Evolutionary conservation across 2,797 vertebrate genomes (phyloP), one percentile per base, ranked within the genome.

Genomic region (Acanthurus leucopareius): DNA sequence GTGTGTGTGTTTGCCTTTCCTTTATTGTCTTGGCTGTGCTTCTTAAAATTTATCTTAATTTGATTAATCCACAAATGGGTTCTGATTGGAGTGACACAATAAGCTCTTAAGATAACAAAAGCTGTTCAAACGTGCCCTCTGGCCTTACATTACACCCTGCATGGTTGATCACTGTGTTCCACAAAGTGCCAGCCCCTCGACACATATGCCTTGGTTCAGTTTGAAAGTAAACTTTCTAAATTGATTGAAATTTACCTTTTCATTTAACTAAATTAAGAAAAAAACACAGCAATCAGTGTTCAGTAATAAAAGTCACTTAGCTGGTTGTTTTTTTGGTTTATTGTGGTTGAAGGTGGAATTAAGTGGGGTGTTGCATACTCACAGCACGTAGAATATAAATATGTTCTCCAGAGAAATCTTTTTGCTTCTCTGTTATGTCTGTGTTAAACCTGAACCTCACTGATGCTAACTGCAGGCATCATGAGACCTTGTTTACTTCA

Each of bases 21-120:
- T 66, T 68, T 35, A 5, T 68, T 59, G 7, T 59, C 22, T 32
- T 17, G 5, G 16, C 44, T 58, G 40, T 48, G 6, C 20, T 68
- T 22, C 19, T 57, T 68, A 35, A 17, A 32, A 22, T 44, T 64
- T 42, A 13, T 40, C n/a, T 13, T 63, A 45, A 72, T 28, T 42
- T 74, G 15, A 17, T 40, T 32, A 56, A 42, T 68, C 49, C 38
- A 67, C 49, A 78, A 35, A 10, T 35, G 28, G 7, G 49, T 40
- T 54, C 22, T 47, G 47, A 59, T 52, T 2, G 7, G 79, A 78
- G 77, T 73, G 61, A 67, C 76, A 57, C 58, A 81, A 78, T 40
- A 2, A 59, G 71, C 58, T 78, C 61, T 17, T 71, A 84, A 75
- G 73, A 60, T 38, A 79, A 80, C 81, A 89, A 22, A 63, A 68